Percentiles rank a stretch among this genome's conserved stretches.
Conservation (phyloP, 1,140 invertebrate genomes). For the Agrilus planipennis region DNA sequence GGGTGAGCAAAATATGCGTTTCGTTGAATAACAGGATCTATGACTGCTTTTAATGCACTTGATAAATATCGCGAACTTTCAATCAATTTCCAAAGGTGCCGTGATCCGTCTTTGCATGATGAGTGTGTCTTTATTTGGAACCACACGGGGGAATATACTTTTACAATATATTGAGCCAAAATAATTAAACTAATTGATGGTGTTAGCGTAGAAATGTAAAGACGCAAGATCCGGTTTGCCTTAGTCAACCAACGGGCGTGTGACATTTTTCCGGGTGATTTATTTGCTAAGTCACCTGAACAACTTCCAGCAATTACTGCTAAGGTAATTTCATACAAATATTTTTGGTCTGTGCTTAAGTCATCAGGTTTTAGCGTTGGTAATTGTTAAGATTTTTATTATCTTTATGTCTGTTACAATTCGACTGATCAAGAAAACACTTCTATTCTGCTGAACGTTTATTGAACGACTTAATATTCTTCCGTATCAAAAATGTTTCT, state of each 20-base stretch:
- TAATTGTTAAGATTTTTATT: no score
- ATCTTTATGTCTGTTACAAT: no score
- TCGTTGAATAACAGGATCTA: slow-evolving; percentile 12
- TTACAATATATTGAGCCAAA: slow-evolving; percentile 20
- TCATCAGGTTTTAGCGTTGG: neutral
- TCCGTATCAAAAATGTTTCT: no score
- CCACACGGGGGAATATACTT: slow-evolving; percentile 29
- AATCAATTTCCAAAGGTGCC: slow-evolving; percentile 4
- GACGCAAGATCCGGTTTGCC: slow-evolving; percentile 19
- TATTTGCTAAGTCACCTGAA: slow-evolving; percentile 19
- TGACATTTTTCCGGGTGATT: slow-evolving; percentile 21
- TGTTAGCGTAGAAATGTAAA: slow-evolving; percentile 20
- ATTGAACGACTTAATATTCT: no score
- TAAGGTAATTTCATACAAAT: slow-evolving; percentile 6
- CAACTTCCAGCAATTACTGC: slow-evolving; percentile 20
- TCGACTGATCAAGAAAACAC: no score
- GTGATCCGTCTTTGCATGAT: neutral
- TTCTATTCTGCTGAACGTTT: no score
- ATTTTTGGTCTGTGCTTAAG: slow-evolving; percentile 4
- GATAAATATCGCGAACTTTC: slow-evolving; percentile 2
- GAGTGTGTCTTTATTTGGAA: slow-evolving; percentile 25
- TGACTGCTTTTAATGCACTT: slow-evolving; percentile 6
- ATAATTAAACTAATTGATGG: slow-evolving; percentile 9
- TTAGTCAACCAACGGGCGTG: slow-evolving; percentile 29
- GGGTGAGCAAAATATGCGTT: slow-evolving; percentile 23